Evolutionary conservation across 92 coral and sea anemone genomes (phyloP).

Genomic region (Palythoa caribaeorum): DNA sequence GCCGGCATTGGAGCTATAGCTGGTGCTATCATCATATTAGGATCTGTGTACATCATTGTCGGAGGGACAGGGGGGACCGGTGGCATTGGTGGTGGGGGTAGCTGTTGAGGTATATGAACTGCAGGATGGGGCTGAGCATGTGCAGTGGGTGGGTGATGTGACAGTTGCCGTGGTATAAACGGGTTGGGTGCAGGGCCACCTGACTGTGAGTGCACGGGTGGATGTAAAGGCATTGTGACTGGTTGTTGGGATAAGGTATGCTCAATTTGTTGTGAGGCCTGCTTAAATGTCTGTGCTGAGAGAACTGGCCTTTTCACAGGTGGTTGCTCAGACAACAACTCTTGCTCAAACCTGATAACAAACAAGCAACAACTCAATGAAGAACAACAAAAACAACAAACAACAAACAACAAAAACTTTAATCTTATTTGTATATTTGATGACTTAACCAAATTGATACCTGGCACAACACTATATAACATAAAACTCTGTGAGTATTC

Average conservation of each 20-base stretch:
- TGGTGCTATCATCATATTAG: constrained; percentile 39
- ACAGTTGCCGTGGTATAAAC: constrained; percentile 32
- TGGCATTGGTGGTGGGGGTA: constrained; percentile 74
- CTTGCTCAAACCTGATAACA: constrained; percentile 91
- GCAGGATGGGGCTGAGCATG: constrained; percentile 50
- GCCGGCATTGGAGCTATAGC: constrained; percentile 43
- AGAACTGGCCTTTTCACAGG: constrained; percentile 80
- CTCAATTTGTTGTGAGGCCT: constrained; percentile 91
- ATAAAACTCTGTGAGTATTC: too few relatives aligned
- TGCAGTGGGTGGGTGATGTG: constrained; percentile 47
- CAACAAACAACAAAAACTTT: too few relatives aligned
- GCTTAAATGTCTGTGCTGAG: constrained; percentile 88
- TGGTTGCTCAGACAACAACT: constrained; percentile 87
- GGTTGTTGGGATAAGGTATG: constrained; percentile 58
- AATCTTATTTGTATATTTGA: too few relatives aligned
- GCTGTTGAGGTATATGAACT: constrained; percentile 72
- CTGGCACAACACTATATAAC: too few relatives aligned
- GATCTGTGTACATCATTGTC: constrained; percentile 51
- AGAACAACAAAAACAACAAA: background rate
- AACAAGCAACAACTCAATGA: background rate
- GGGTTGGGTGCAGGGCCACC: constrained; percentile 38
- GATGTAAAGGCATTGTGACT: constrained; percentile 56
- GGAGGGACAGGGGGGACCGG: constrained; percentile 60
- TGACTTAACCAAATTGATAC: too few relatives aligned
- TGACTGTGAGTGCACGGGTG: constrained; percentile 35